Evolutionary conservation across 2,888 invertebrate genomes (phyloP).

Genomic region (Microctonus aethiopoides): DNA sequence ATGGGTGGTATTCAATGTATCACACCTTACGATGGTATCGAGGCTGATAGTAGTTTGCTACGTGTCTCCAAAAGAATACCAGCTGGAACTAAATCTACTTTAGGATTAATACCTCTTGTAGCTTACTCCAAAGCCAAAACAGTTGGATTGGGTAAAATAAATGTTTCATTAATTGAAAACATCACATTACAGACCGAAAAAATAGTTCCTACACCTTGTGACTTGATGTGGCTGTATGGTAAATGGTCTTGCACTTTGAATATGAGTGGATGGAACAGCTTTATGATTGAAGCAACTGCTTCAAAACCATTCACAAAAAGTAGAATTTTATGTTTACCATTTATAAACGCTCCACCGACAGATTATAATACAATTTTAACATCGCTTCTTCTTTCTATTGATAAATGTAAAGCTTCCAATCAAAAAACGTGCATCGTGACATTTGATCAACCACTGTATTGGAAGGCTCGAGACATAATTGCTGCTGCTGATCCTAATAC

Average conservation of each 20-base stretch:
- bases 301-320: conserved; percentile 41
- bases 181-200: conserved; percentile 1
- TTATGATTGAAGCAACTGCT: conserved; percentile 52
- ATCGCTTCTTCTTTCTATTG: conserved; percentile 29
- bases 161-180: background rate
- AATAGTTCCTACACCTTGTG: conserved; percentile 27
- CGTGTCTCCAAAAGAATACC: conserved; percentile 18
- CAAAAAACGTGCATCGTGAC: conserved; percentile 47
- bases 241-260: conserved; percentile 40
- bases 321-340: conserved; percentile 36
- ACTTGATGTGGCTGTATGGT: conserved; percentile 37
- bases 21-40: conserved; percentile 14
- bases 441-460: conserved; percentile 50
- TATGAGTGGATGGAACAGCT: conserved; percentile 59
- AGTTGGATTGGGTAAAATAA: background rate
- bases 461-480: conserved; percentile 37
- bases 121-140: conserved; percentile 7
- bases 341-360: conserved; percentile 37
- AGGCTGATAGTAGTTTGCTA: conserved; percentile 9
- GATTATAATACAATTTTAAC: conserved; percentile 34
- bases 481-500: conserved; percentile 8
- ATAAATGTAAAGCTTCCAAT: conserved; percentile 35
- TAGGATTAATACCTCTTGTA: background rate
- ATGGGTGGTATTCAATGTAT: conserved; percentile 22
- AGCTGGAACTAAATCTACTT: background rate